Conservation (phyloP, 2,888 invertebrate species). For the Polyommatus iphigenia region DNA sequence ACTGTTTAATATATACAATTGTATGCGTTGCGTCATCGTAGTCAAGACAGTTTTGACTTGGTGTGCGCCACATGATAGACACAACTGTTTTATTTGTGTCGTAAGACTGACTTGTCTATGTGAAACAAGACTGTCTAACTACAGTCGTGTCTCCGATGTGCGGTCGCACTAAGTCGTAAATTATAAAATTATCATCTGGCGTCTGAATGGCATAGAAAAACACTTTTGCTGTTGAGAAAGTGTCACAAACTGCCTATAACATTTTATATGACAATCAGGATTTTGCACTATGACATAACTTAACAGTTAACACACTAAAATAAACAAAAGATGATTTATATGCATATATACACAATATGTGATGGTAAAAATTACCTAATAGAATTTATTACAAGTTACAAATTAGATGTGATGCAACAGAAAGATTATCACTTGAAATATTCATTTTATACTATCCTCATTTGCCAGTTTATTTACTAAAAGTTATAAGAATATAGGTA, state of each 20-base stretch:
- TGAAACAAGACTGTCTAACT: too few species aligned
- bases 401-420: constrained; percentile 2
- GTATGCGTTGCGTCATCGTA: too few species aligned
- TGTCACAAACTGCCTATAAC: background rate
- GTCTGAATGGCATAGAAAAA: background rate
- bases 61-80: too few species aligned
- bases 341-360: background rate
- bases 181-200: background rate
- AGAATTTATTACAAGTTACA: constrained; percentile 13
- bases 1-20: too few species aligned
- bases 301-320: background rate
- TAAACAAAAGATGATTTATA: constrained; percentile 12
- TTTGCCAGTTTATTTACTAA: background rate
- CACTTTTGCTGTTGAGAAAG: background rate
- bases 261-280: background rate
- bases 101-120: too few species aligned
- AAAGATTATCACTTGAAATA: background rate
- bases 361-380: background rate
- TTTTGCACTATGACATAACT: background rate
- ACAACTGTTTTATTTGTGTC: too few species aligned
- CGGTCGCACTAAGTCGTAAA: too few species aligned
- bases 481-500: too few species aligned
- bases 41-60: too few species aligned
- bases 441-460: background rate
- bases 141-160: too few species aligned